Base-by-base conservation (phyloP, 2,888 invertebrate species). In the Schrankia costaestrigalis region DNA sequence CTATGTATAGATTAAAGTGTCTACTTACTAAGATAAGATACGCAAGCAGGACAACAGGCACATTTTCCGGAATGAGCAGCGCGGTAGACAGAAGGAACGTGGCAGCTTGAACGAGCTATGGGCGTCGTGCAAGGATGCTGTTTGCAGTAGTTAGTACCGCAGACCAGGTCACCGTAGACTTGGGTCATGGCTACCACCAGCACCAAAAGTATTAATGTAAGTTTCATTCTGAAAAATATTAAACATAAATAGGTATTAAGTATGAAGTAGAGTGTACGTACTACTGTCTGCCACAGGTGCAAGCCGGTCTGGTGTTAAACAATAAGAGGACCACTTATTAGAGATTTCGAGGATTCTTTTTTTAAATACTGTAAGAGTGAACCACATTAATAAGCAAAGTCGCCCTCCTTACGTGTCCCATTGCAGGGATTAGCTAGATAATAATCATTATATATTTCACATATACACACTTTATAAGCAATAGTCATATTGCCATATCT, bases 1-100 rank as follows among this genome's bases (percentile, higher is more conserved):
- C 6, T 9, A 12, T 1, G 5, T 8, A 13, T 10, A 3, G 6
- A 11, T 1, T 3, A 6, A 7, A 17, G 3, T 11, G 8, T 6
- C 21, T 25, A 64, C 73, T 69, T 68, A 86, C 87, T 47, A 1
- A 87, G 64, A 10, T 72, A 47, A 3, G 76, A 76, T 17, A 87
- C 82, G 33, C 87, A 87, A 27, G 87, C 87, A 0, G 87, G 86
- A 34, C 87, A 87, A 59, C 87, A 87, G 11, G 73, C 87, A 56
- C 87, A 87, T 41, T 78, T 73, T 49, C 87, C 87, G 4, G 83
- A 63, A 54, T 87, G 87, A 38, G 67, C 72, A 22, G 69, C 39
- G 13, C 74, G 75, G 68, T 78, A 87, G 1, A 54, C 43, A 1
- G 84, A 56, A 0, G 79, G 76, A 2, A 56, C 46, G 15, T 56